These are phyloP conservation scores for Orchesellides sinensis DNA, from an alignment of 2,888 invertebrate genomes.

Conservation along the genomic window DNA sequence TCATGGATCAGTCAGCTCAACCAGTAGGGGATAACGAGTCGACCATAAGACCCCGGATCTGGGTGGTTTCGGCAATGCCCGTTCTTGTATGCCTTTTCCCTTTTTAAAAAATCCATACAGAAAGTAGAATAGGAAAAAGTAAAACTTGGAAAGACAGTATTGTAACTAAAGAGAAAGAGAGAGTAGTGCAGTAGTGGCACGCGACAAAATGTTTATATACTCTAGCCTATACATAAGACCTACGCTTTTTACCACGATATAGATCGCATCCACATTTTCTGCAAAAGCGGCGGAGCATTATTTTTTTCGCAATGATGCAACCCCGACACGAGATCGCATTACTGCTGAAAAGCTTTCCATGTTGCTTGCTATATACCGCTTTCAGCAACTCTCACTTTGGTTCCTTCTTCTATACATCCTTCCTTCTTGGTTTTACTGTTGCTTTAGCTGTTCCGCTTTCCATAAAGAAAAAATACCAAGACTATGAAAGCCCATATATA, in stretches of 20 bases:
- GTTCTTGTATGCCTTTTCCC: slow-evolving; percentile 27
- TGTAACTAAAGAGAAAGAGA: slow-evolving; percentile 9
- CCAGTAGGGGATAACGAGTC: slow-evolving; percentile 48
- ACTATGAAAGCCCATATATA: too few species aligned
- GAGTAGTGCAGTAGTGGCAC: slow-evolving; percentile 58
- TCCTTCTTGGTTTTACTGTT: slow-evolving; percentile 15
- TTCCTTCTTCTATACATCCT: not conserved
- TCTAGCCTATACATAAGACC: slow-evolving; percentile 4
- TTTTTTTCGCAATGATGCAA: slow-evolving; percentile 50
- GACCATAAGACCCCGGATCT: slow-evolving; percentile 64
- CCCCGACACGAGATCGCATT: slow-evolving; percentile 43
- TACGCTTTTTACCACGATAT: too few species aligned
- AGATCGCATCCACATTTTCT: slow-evolving; percentile 34
- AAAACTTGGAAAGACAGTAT: slow-evolving; percentile 7
- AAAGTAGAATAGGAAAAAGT: slow-evolving; percentile 55
- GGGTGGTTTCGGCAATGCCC: slow-evolving; percentile 59
- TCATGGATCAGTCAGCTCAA: slow-evolving; percentile 59
- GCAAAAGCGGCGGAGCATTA: slow-evolving; percentile 26
- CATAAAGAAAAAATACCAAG: too few species aligned
- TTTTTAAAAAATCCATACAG: slow-evolving; percentile 43
- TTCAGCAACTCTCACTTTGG: slow-evolving; percentile 39
- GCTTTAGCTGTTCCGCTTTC: slow-evolving; percentile 15
- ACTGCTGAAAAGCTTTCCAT: slow-evolving; percentile 37
- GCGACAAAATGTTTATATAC: slow-evolving; percentile 54
- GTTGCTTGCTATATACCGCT: slow-evolving; percentile 8